Evolutionary conservation across 2,113 vertebrate genomes (phyloP).

Genomic region (Synodontis membranacea): DNA sequence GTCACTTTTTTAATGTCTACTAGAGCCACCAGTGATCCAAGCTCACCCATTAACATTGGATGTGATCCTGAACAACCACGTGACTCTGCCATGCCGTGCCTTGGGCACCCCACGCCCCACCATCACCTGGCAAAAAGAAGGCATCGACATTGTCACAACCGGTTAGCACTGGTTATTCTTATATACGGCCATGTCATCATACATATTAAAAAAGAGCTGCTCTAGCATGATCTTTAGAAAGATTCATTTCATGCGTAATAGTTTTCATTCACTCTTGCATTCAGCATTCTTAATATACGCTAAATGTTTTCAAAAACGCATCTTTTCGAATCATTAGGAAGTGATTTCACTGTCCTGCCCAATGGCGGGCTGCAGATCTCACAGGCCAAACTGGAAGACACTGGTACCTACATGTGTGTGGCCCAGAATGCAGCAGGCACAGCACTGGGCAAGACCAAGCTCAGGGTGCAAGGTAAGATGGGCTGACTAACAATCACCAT

Average conservation of each 20-base stretch:
- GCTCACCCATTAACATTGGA: slow-evolving; percentile 79
- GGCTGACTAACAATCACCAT: not conserved
- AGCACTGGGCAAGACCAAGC: slow-evolving; percentile 89
- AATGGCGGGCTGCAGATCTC: slow-evolving; percentile 86
- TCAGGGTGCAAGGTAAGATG: slow-evolving; percentile 88
- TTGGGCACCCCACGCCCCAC: slow-evolving; percentile 83
- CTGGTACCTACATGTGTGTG: slow-evolving; percentile 90
- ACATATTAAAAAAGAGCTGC: not conserved
- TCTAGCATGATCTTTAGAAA: not conserved
- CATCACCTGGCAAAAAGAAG: slow-evolving; percentile 95
- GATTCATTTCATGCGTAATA: too few species aligned
- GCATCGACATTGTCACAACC: slow-evolving; percentile 81
- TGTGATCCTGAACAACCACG: slow-evolving; percentile 83
- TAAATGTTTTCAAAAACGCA: not conserved
- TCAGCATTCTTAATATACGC: not conserved
- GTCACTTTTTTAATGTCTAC: not conserved
- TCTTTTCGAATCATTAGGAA: slow-evolving; percentile 69
- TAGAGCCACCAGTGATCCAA: slow-evolving; percentile 87
- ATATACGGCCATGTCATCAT: not conserved
- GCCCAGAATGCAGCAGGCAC: slow-evolving; percentile 94
- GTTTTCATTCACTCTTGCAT: not conserved
- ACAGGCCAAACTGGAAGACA: slow-evolving; percentile 78
- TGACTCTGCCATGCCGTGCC: slow-evolving; percentile 85
- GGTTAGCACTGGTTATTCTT: slow-evolving; percentile 66
- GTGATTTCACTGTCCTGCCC: slow-evolving; percentile 77